Conservation (phyloP, 2,113 vertebrate species). For the Syrmaticus mikado region DNA sequence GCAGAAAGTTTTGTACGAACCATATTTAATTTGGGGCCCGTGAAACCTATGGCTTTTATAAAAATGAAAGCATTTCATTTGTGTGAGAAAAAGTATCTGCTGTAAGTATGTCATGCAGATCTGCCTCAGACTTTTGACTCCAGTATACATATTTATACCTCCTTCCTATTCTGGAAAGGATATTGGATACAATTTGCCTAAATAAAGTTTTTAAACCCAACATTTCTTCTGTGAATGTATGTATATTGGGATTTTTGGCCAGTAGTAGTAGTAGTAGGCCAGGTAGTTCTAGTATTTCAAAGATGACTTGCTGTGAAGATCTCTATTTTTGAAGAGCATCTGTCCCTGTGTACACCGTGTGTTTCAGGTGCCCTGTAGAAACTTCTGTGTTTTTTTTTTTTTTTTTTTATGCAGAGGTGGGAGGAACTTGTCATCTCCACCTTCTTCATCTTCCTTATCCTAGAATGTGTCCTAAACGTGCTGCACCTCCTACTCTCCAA, state of each 20-base stretch:
- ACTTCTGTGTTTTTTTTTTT: background rate
- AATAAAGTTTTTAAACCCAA: background rate
- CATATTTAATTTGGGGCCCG: background rate
- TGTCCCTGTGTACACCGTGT: background rate
- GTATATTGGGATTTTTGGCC: background rate
- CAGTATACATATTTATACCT: background rate
- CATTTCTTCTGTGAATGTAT: background rate
- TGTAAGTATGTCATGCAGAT: background rate
- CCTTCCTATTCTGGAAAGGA: background rate
- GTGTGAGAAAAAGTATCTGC: background rate
- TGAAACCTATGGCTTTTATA: background rate
- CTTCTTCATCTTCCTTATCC: background rate
- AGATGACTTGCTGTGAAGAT: background rate
- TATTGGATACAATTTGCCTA: background rate
- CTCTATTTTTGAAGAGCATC: background rate
- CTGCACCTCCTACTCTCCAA: background rate
- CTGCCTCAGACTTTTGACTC: background rate
- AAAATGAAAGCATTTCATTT: background rate
- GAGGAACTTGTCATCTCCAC: background rate
- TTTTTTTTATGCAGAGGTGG: background rate
- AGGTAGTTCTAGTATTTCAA: background rate
- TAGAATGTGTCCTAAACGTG: background rate
- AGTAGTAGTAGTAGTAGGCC: no score
- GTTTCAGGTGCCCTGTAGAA: background rate
- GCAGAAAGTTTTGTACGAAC: background rate